phyloP scores from a whole-genome alignment of 2,888 invertebrate genomes.

The Melinopterus prodromus region DNA sequence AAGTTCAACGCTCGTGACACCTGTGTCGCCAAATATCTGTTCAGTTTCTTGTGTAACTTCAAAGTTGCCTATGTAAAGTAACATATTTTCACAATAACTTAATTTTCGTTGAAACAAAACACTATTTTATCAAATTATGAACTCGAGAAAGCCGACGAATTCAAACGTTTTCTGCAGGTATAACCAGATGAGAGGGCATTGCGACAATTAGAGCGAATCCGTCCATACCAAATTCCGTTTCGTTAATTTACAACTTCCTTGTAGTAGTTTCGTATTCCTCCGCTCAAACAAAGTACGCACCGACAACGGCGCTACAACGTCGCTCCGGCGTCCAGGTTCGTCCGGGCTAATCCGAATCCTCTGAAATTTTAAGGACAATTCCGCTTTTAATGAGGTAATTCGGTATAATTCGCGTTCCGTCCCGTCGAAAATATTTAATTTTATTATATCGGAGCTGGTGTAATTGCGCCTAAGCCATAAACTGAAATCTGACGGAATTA shows the following conservation, averaged over 20 bases:
- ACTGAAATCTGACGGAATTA: constrained; percentile 4
- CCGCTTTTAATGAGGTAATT: background rate
- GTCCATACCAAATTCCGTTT: background rate
- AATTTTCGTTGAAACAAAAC: too few species aligned
- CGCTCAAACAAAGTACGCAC: background rate
- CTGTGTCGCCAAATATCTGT: too few species aligned
- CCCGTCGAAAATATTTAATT: constrained; percentile 4
- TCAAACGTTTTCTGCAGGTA: too few species aligned
- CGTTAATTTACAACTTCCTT: background rate
- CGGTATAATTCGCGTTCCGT: background rate
- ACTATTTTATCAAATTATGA: too few species aligned
- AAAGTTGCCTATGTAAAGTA: too few species aligned
- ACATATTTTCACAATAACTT: too few species aligned
- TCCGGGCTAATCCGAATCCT: background rate
- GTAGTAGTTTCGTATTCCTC: background rate
- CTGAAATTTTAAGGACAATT: background rate
- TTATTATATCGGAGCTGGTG: background rate
- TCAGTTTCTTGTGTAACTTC: too few species aligned
- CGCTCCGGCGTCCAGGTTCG: background rate
- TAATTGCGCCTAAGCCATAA: background rate
- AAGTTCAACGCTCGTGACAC: too few species aligned
- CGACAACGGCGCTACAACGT: background rate
- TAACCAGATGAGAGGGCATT: too few species aligned
- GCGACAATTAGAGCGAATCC: background rate
- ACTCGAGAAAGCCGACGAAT: too few species aligned